Evolutionary conservation across 2,113 vertebrate species (phyloP).

Genomic region (Columba livia): DNA sequence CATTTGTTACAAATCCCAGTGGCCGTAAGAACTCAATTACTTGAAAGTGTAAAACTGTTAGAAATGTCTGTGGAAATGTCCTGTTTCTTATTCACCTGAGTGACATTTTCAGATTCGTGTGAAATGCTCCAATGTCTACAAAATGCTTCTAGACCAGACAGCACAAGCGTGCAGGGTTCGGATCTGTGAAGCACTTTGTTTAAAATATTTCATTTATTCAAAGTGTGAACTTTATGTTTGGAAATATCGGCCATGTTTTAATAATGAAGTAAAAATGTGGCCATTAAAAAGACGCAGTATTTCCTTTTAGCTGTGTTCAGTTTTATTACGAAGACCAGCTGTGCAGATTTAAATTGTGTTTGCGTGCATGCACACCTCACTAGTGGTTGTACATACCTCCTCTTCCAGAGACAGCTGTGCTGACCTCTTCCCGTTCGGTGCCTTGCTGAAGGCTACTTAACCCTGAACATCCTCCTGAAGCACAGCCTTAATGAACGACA

Average conservation of each 20-base stretch:
- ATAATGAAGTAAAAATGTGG: constrained; percentile 71
- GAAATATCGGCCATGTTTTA: constrained; percentile 75
- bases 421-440: constrained; percentile 73
- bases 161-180: constrained; percentile 70
- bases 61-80: constrained; percentile 80
- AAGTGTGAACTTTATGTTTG: constrained; percentile 70
- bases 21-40: constrained; percentile 72
- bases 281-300: constrained; percentile 64
- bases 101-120: constrained; percentile 78
- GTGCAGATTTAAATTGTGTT: constrained; percentile 74
- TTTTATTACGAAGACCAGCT: constrained; percentile 69
- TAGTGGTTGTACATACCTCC: constrained; percentile 74
- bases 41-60: constrained; percentile 74
- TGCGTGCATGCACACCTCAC: constrained; percentile 82
- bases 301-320: constrained; percentile 65
- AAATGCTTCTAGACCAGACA: constrained; percentile 80
- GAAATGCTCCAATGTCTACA: constrained; percentile 78
- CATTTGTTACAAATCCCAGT: constrained; percentile 64
- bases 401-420: constrained; percentile 74
- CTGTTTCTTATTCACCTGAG: constrained; percentile 74
- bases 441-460: constrained; percentile 77
- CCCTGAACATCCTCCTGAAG: constrained; percentile 68
- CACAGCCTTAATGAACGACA: constrained; percentile 80
- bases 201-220: constrained; percentile 66
- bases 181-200: constrained; percentile 79